Evolutionary conservation across 2,113 vertebrate genomes (phyloP), one percentile per base, ranked within the genome.

Genomic region (Cranoglanis bouderius): DNA sequence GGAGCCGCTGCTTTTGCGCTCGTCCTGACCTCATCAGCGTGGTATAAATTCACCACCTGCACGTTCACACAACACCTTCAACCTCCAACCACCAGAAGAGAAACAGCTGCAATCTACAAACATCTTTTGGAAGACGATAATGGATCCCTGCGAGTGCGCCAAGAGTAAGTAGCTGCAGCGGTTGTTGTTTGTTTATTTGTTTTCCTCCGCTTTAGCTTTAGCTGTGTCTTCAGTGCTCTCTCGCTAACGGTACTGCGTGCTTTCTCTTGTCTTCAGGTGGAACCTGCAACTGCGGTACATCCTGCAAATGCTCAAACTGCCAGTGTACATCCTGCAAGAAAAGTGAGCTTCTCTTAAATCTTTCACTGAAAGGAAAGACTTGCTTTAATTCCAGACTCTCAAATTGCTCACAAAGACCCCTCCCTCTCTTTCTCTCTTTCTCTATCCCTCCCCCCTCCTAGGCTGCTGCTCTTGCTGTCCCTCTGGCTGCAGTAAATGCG

Each of bases 381-480:
- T 38, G 4, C 24, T 46, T 78, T 16, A 49, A 6, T 24, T 3
- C 21, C 3, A 16, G 43, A n/a, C 26, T 12, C 21, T 24, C 1
- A 8, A 43, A 0, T 8, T 72, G 5, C 26, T 81, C 16, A 81
- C 53, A 29, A n/a, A n/a, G n/a, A n/a, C n/a, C n/a, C n/a, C n/a
- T n/a, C n/a, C n/a, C n/a, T 40, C 14, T 55, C 18, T 32, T 1
- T 51, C 3, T n/a, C 1, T 16, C 4, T 87, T 3, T 43, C 18
- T 57, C 19, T 87, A n/a, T 14, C 43, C 63, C 16, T 24, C 14
- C 0, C 38, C 83, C 0, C 92, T n/a, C n/a, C n/a, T n/a, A 99
- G 98, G 97, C 87, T 99, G 98, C 94, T 99, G 98, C 83, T 46
- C 96, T 3, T 99, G 98, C 89, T 99, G 98, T 89, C 97, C 98